Evolutionary conservation across 2,888 invertebrate species (phyloP).

Genomic region (Scaptodrosophila latifasciaeformis): DNA sequence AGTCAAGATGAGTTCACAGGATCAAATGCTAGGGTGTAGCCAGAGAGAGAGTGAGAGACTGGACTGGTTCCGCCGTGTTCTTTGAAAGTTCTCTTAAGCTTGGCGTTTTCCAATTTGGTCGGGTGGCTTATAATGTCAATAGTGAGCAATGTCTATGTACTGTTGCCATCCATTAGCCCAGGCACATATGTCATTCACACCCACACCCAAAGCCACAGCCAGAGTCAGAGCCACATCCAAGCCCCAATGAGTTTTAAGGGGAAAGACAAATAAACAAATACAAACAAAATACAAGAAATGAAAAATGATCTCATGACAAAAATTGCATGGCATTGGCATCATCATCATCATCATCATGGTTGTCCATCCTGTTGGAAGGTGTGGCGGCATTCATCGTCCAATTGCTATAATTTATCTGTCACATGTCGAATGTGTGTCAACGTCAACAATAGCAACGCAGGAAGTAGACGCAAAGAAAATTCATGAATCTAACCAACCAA

Average conservation of each 20-base stretch:
- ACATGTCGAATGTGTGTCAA: slow-evolving; percentile 66
- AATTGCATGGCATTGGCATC: slow-evolving; percentile 29
- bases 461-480: too few relatives aligned
- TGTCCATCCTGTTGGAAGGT: slow-evolving; percentile 31
- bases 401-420: slow-evolving; percentile 67
- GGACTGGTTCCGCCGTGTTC: too few relatives aligned
- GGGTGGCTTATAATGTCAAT: too few relatives aligned
- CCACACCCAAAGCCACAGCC: too few relatives aligned
- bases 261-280: slow-evolving; percentile 6
- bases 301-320: slow-evolving; percentile 56
- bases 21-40: too few relatives aligned
- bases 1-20: slow-evolving; percentile 32
- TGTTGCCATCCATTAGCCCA: neutral
- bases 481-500: too few relatives aligned
- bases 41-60: too few relatives aligned
- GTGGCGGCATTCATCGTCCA: slow-evolving; percentile 44
- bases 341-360: neutral
- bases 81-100: too few relatives aligned
- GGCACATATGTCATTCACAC: neutral
- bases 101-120: too few relatives aligned
- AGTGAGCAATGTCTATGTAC: too few relatives aligned
- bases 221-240: too few relatives aligned
- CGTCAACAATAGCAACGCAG: slow-evolving; percentile 36
- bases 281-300: slow-evolving; percentile 31
- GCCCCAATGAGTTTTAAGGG: neutral